Evolutionary conservation across 2,797 vertebrate genomes (phyloP), one percentile per base, ranked within the genome.

Genomic region (Hipposideros larvatus): DNA sequence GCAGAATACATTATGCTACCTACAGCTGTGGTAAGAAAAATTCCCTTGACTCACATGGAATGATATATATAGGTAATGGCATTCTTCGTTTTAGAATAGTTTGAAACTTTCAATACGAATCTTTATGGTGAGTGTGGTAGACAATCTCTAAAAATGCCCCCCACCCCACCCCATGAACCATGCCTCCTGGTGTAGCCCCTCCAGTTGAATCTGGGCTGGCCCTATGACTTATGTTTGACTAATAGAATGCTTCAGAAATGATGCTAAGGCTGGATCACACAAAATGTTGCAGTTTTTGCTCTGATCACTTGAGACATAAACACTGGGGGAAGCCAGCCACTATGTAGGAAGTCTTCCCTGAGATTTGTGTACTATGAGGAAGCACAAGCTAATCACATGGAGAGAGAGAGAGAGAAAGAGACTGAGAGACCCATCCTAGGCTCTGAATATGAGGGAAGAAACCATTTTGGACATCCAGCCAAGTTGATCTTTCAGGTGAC

Each of bases 11-110:
- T 55, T 80, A 68, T 61, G 51, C 66, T 68, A 59, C 41, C 34
- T 73, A 74, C 26, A 86, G 22, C 22, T 43, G 59, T 63, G n/a
- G 24, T 24, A 83, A 15, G 22, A 41, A 61, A 90, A 74, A 93
- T 74, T 57, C 15, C 75, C 65, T 51, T 86, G 48, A 61, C 19
- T 80, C 68, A 80, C 7, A 8, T 90, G n/a, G 16, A 80, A 53
- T 75, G 59, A 80, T 95, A 74, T 95, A 71, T 14, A 28, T 48
- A 37, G 41, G n/a, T 66, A 66, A 59, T 11, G 13, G 13, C 11
- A 66, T 51, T 80, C 34, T 93, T 93, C 74, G 41, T 34, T 80
- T 93, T 66, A 74, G 28, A 75, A 61, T 80, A 80, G 85, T 51
- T 85, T 80, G 21, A 80, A 22, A 9, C 22, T 79, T 90, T 28